Evolutionary conservation across 2,888 invertebrate genomes (phyloP), one percentile per base, ranked within the genome.

Genomic region (Drosophila mulleri): DNA sequence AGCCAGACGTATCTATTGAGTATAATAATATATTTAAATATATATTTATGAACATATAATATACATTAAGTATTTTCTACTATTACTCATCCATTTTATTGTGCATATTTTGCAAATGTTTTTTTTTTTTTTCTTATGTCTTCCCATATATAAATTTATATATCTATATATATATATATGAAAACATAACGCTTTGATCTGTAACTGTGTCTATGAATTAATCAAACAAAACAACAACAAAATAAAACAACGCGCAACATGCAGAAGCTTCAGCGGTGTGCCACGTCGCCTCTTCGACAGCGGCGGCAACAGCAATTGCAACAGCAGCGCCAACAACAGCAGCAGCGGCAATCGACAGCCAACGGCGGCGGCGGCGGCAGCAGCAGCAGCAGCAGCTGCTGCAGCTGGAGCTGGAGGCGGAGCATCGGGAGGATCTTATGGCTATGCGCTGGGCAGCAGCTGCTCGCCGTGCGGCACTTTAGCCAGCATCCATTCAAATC

Each of bases 261-360:
- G 78, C 84, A 92, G 93, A 85, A 93, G 91, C 83, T 91, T 93
- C 78, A 92, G 92, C 71, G 93, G 93, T 72, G 93, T 93, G 65
- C 93, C 93, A 57, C 92, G 93, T 72, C 93, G 93, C 39, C 87
- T 93, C 42, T 90, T 93, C 57, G 93, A 93, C 75, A 90, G 84
- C 44, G 67, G 53, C 66, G 67, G 48, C 69, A 52, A 50, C 59
- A 60, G 45, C 59, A 60, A 52, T 60, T 50, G 50, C 50, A 63
- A 26, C 60, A 59, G 39, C 65, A 61, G 29, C 44, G 32, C 63
- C 37, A 82, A 44, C 68, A 73, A 42, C 63, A 85, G 69, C 37
- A 65, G 26, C 68, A 66, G 35, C 64, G 60, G 37, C 60, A 73
- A 41, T 18, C 74, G 53, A 11, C 62, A 53, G 41, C n/a, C 66